phyloP scores from a whole-genome alignment of 2,797 vertebrate species.

The Semotilus atromaculatus region DNA sequence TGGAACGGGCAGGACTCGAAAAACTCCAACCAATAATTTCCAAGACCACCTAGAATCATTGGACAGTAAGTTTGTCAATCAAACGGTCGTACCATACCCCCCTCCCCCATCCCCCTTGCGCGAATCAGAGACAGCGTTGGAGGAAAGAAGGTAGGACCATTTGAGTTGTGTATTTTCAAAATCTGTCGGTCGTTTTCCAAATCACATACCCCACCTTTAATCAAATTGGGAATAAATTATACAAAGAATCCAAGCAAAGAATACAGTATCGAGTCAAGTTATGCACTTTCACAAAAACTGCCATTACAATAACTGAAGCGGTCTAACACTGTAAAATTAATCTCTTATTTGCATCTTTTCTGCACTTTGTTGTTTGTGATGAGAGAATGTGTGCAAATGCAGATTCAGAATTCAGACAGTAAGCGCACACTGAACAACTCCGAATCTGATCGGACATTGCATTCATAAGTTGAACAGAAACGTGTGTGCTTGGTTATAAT shows the following conservation, averaged over 20 bases:
- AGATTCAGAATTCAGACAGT: not conserved
- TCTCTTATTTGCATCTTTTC: not conserved
- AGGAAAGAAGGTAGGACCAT: too few relatives aligned
- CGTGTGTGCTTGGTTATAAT: not conserved
- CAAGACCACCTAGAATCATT: too few relatives aligned
- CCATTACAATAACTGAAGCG: not conserved
- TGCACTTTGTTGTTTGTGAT: not conserved
- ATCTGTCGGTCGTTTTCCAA: too few relatives aligned
- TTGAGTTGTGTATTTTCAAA: too few relatives aligned
- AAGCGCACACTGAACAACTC: not conserved
- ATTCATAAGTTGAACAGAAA: not conserved
- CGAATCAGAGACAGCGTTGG: too few relatives aligned
- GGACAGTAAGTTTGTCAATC: too few relatives aligned
- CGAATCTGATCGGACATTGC: not conserved
- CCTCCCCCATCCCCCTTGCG: too few relatives aligned
- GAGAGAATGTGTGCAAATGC: not conserved
- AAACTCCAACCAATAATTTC: too few relatives aligned
- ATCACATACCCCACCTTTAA: too few relatives aligned
- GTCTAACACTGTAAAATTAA: not conserved
- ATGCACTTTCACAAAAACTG: not conserved
- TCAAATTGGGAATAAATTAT: not conserved
- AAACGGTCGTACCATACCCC: too few relatives aligned
- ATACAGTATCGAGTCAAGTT: not conserved
- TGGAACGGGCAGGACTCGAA: too few relatives aligned
- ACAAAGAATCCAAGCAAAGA: not conserved